Percentiles rank a stretch among this genome's conserved stretches.
Evolutionary conservation across 2,888 invertebrate species (phyloP).

Genomic region (Crocallis elinguaria): DNA sequence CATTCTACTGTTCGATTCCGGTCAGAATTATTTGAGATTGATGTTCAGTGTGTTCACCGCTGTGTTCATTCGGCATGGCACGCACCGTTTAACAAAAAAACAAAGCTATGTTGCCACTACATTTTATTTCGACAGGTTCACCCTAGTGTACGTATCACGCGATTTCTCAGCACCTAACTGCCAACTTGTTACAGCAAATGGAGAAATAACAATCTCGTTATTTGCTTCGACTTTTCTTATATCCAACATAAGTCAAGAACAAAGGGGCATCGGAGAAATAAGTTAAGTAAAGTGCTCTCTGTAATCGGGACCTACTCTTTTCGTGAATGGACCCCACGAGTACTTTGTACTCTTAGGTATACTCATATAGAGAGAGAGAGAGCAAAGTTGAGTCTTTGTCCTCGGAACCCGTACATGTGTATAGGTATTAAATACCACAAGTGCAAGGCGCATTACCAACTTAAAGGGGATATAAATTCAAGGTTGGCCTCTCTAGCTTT

Average conservation of each 20-base stretch:
- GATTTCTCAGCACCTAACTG: constrained; percentile 35
- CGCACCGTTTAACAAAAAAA: background rate
- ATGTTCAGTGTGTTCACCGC: background rate
- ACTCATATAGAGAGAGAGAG: background rate
- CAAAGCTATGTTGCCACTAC: constrained; percentile 2
- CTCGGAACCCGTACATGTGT: constrained; percentile 1
- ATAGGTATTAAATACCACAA: constrained; percentile 4
- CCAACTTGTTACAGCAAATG: constrained; percentile 37
- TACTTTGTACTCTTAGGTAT: constrained; percentile 6
- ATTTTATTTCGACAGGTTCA: constrained; percentile 25
- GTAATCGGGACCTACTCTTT: constrained; percentile 24
- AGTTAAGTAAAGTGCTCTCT: constrained; percentile 27
- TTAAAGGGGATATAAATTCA: constrained; percentile 19
- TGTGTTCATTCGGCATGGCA: background rate
- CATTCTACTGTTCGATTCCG: constrained; percentile 1
- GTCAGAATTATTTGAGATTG: constrained; percentile 6
- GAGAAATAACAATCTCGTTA: constrained; percentile 38
- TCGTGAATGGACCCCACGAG: constrained; percentile 15
- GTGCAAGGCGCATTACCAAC: constrained; percentile 14
- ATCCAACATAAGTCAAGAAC: constrained; percentile 35
- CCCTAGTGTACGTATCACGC: constrained; percentile 27
- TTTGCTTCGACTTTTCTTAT: constrained; percentile 35
- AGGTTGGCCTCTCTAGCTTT: constrained; percentile 14
- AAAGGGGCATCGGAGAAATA: constrained; percentile 34
- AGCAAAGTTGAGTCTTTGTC: constrained; percentile 11